phyloP scores from a whole-genome alignment of 2,797 vertebrate species.

The Sebastiscus tertius region DNA sequence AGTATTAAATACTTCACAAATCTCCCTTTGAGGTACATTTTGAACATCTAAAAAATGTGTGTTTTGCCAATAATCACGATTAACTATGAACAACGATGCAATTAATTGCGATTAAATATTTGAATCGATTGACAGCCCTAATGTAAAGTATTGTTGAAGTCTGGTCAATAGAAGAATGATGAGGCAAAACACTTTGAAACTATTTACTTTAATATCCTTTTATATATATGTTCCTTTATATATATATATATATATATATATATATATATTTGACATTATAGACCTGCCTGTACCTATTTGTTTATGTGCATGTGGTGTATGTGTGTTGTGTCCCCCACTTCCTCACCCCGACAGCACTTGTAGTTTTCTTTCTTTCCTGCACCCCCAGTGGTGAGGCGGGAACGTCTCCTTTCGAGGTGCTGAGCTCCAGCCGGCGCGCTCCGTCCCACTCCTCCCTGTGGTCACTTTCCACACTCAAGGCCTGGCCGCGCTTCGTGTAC shows the following conservation, averaged over 20 bases:
- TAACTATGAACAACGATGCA: too few species aligned
- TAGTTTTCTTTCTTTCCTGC: slow-evolving; percentile 92
- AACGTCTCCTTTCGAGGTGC: slow-evolving; percentile 91
- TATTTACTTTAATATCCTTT: neutral
- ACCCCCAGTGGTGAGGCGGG: slow-evolving; percentile 90
- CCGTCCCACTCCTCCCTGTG: slow-evolving; percentile 95
- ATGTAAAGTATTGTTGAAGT: too few species aligned
- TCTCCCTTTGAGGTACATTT: too few species aligned
- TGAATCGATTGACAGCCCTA: too few species aligned
- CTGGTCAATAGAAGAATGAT: neutral
- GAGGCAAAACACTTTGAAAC: neutral
- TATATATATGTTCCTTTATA: neutral
- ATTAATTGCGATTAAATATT: too few species aligned
- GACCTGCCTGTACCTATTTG: neutral
- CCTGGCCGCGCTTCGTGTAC: slow-evolving; percentile 92
- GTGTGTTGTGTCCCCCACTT: neutral
- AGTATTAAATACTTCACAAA: too few species aligned
- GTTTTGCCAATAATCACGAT: too few species aligned
- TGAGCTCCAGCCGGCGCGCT: slow-evolving; percentile 88
- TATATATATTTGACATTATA: neutral
- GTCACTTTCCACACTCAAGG: slow-evolving; percentile 91
- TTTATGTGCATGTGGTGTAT: neutral
- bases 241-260: too few species aligned
- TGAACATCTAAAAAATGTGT: too few species aligned
- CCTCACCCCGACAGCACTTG: slow-evolving; percentile 89